Evolutionary conservation across 2,888 invertebrate genomes (phyloP).

Genomic region (Chirona hameri): DNA sequence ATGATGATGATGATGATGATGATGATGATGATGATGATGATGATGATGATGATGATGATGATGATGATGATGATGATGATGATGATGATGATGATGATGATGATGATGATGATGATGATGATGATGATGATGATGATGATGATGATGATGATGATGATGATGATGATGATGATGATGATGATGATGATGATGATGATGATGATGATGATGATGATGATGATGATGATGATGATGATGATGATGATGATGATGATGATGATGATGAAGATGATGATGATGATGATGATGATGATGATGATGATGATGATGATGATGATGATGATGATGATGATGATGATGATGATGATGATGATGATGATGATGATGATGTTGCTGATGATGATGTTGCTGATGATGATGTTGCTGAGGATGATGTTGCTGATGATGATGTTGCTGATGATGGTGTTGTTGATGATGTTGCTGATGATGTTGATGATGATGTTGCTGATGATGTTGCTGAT

Average conservation of each 20-base stretch:
- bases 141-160: conserved; percentile 22
- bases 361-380: too few species aligned
- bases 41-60: conserved; percentile 10
- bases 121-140: conserved; percentile 22
- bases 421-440: too few species aligned
- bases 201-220: conserved; percentile 22
- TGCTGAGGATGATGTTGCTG: too few species aligned
- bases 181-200: conserved; percentile 22
- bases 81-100: conserved; percentile 22
- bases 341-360: conserved; percentile 22
- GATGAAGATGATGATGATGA: not conserved
- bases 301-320: conserved; percentile 22
- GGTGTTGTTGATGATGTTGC: too few species aligned
- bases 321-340: conserved; percentile 11
- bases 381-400: too few species aligned
- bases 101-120: conserved; percentile 22
- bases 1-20: conserved; percentile 22
- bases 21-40: conserved; percentile 22
- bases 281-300: not conserved
- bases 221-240: conserved; percentile 6
- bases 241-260: not conserved
- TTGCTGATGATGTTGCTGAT: too few species aligned
- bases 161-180: conserved; percentile 22
- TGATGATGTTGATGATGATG: too few species aligned
- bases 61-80: conserved; percentile 22